Conservation (phyloP, 1,140 invertebrate species). For the Dryas iulia region DNA sequence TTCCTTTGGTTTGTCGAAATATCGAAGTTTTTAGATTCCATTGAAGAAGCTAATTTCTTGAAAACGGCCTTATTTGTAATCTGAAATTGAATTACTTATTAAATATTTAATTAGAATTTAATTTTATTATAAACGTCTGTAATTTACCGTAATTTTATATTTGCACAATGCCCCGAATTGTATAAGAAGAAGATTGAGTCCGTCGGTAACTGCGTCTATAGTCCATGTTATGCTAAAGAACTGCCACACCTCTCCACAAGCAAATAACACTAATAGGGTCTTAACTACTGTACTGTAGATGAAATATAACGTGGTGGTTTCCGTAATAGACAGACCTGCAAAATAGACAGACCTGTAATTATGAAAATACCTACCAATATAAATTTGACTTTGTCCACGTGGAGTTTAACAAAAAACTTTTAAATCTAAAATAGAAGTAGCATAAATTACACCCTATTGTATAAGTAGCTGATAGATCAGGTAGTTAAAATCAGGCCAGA, state of each 20-base stretch:
- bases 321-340: conserved; percentile 44
- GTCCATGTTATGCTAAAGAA: conserved; percentile 32
- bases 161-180: conserved; percentile 45
- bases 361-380: too few relatives aligned
- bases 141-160: conserved; percentile 42
- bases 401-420: too few relatives aligned
- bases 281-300: conserved; percentile 44
- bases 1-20: conserved; percentile 42
- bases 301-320: conserved; percentile 33
- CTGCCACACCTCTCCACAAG: conserved; percentile 42
- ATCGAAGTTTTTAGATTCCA: conserved; percentile 54
- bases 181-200: conserved; percentile 46
- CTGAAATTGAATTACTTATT: background rate
- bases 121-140: background rate
- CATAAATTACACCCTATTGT: too few relatives aligned
- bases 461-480: too few relatives aligned
- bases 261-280: conserved; percentile 28
- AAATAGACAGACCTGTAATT: background rate
- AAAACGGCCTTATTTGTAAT: conserved; percentile 11
- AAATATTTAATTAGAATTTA: conserved; percentile 1
- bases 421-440: too few relatives aligned
- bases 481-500: too few relatives aligned
- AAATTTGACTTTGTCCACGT: too few relatives aligned
- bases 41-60: conserved; percentile 44
- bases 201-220: conserved; percentile 42